A percentile compares a stretch with the other conserved stretches of the same genome.
Evolutionary conservation across 2,888 invertebrate species (phyloP).

Genomic region (Actias luna): DNA sequence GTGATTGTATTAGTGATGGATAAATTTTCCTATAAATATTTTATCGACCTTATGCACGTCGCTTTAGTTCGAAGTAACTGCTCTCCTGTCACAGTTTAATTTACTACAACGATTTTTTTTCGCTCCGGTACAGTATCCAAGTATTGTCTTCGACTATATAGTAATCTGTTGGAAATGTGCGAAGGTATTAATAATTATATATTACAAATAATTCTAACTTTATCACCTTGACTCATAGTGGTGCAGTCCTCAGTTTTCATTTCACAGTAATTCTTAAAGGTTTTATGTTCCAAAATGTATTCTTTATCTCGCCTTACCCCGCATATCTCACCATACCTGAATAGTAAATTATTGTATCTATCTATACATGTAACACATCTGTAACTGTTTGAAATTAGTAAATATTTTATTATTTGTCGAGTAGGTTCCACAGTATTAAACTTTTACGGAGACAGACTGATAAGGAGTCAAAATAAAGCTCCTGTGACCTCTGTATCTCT

Average conservation of each 20-base stretch:
- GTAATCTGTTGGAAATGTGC: background rate
- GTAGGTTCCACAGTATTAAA: no score
- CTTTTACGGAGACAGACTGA: no score
- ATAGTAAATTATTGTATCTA: background rate
- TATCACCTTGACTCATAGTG: background rate
- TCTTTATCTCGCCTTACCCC: constrained; percentile 9
- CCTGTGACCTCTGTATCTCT: no score
- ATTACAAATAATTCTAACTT: background rate
- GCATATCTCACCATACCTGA: constrained; percentile 17
- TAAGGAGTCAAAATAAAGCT: no score
- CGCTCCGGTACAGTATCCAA: background rate
- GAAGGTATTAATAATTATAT: background rate
- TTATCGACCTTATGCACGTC: no score
- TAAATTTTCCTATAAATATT: no score
- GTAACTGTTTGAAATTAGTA: no score
- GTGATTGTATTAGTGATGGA: no score
- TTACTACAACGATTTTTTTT: background rate
- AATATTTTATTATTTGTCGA: no score
- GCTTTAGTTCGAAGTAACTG: no score
- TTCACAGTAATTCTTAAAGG: constrained; percentile 16
- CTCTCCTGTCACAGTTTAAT: background rate
- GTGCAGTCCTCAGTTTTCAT: constrained; percentile 16
- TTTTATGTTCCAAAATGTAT: constrained; percentile 12
- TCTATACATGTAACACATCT: background rate
- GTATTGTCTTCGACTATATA: background rate